Evolutionary conservation across 1,140 invertebrate species (phyloP), one percentile per base, ranked within the genome.

Genomic region (Drosophila jambulina): DNA sequence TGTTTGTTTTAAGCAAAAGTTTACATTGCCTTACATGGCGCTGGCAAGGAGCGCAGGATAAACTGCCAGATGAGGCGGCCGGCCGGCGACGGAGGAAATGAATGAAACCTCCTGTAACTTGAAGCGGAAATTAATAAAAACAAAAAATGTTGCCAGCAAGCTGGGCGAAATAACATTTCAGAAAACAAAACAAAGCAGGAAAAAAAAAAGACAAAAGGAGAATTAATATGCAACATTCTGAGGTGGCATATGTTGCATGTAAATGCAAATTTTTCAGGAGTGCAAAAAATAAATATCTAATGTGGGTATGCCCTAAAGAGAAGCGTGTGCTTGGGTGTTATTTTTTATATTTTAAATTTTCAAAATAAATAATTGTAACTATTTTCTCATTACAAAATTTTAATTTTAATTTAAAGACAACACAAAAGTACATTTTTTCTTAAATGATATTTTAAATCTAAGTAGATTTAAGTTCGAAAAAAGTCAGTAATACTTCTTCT

Each of bases 141-240:
- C 68, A 74, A 74, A 74, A 72, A 56, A 51, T 76, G 82, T 80
- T 68, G 25, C 23, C 61, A 54, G 49, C 29, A 38, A 56, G 59
- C 32, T 43, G 70, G 49, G 58, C 38, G 69, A 58, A 61, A 61
- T 46, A 70, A 59, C 65, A 57, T 81, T 56, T 56, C 53, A 56
- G 34, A 21, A 53, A 36, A 48, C 48, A 49, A 53, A 53, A 21
- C 25, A 51, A 38, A 38, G 10, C 21, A 12, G 15, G 15, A 43
- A 25, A 38, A 54, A 82, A 74, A 76, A 43, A 60, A 29, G 78
- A 61, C 23, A 23, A 43, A 51, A 60, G 23, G 23, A 61, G 72
- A 85, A 84, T 84, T 81, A 81, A 84, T 84, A 84, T 84, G 82
- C 78, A 84, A 81, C 65, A 85, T 81, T 85, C 45, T 84, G 78